Evolutionary conservation across 2,888 invertebrate genomes (phyloP).

Genomic region (Euspilapteryx auroguttella): DNA sequence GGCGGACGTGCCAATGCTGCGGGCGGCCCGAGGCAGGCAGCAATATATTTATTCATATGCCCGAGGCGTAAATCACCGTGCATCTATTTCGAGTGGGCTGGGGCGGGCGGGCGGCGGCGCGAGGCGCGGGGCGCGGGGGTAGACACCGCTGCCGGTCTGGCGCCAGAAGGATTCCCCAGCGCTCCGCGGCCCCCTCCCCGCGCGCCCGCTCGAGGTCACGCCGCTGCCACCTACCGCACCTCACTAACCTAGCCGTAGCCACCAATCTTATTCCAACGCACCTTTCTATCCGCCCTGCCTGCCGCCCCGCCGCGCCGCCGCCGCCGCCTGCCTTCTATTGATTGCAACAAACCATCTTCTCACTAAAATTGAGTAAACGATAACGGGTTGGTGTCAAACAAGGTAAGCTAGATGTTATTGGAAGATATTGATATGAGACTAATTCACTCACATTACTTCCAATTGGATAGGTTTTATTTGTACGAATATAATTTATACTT

Average conservation of each 20-base stretch:
- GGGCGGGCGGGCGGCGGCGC: slow-evolving; percentile 25
- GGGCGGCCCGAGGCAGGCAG: slow-evolving; percentile 26
- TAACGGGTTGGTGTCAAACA: no score
- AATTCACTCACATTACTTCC: no score
- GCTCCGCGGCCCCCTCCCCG: slow-evolving; percentile 30
- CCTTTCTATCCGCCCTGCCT: slow-evolving; percentile 2
- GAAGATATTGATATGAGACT: no score
- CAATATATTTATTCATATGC: slow-evolving; percentile 55
- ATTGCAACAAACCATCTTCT: no score
- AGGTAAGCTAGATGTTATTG: no score
- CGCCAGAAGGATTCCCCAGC: slow-evolving; percentile 64
- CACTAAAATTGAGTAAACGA: no score
- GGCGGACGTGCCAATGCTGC: slow-evolving; percentile 46
- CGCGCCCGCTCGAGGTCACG: slow-evolving; percentile 26
- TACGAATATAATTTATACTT: no score
- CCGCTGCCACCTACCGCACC: slow-evolving; percentile 11
- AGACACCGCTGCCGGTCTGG: slow-evolving; percentile 58
- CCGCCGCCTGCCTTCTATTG: slow-evolving; percentile 1
- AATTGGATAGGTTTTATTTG: no score
- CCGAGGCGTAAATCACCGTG: slow-evolving; percentile 58
- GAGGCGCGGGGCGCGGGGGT: slow-evolving; percentile 33
- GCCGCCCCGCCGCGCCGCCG: slow-evolving; percentile 4
- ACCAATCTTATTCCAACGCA: background rate
- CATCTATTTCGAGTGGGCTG: slow-evolving; percentile 54
- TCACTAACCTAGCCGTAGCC: background rate